These are phyloP conservation scores for Phylloscopus trochiloides DNA, from an alignment of 2,113 vertebrate genomes.

Conservation along the genomic window DNA sequence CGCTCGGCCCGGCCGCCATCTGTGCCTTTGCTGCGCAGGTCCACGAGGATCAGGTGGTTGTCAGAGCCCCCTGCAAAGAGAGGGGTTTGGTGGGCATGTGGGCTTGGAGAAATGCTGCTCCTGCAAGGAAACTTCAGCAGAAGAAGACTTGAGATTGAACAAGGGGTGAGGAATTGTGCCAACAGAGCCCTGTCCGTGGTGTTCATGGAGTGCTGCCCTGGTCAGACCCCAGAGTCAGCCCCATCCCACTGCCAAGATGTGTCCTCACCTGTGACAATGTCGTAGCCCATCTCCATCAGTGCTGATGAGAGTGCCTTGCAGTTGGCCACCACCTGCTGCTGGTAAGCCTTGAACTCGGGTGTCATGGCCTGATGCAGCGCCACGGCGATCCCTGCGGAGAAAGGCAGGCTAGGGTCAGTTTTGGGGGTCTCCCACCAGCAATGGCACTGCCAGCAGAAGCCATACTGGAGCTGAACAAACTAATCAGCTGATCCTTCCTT, in stretches of 20 bases:
- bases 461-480: background rate
- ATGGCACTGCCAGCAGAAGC: background rate
- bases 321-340: slow-evolving; percentile 88
- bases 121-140: accelerated
- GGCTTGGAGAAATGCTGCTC: accelerated
- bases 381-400: slow-evolving; percentile 84
- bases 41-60: slow-evolving; percentile 92
- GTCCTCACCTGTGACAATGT: slow-evolving; percentile 86
- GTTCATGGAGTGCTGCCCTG: accelerated
- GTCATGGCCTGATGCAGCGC: slow-evolving; percentile 90
- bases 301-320: slow-evolving; percentile 78
- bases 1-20: slow-evolving; percentile 92
- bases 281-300: slow-evolving; percentile 83
- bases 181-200: accelerated
- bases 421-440: background rate
- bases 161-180: accelerated
- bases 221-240: background rate
- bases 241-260: accelerated
- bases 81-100: background rate
- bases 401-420: background rate
- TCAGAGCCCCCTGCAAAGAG: slow-evolving; percentile 87
- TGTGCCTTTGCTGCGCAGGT: slow-evolving; percentile 86
- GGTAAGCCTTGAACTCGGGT: slow-evolving; percentile 88
- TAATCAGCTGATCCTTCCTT: background rate
- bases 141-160: background rate